Conservation (phyloP, 1,140 invertebrate genomes). For the Thereuonema tuberculata region DNA sequence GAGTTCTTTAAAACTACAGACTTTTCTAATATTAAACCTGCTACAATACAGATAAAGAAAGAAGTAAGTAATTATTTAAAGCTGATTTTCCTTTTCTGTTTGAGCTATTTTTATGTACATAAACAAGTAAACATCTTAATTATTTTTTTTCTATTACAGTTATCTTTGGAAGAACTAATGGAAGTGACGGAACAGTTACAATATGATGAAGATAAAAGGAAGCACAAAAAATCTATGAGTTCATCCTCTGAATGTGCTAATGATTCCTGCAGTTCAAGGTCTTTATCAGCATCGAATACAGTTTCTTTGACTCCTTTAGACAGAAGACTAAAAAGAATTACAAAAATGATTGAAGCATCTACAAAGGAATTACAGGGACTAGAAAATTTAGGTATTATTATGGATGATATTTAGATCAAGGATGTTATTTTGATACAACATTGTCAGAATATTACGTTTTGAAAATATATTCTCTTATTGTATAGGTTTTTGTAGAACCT, state of each 20-base stretch:
- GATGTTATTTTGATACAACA: too few species aligned
- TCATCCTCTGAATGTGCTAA: background rate
- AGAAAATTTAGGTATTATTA: background rate
- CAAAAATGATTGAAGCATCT: conserved; percentile 20
- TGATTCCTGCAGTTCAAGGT: background rate
- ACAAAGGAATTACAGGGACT: conserved; percentile 13
- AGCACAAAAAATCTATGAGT: too few species aligned
- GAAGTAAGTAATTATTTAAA: conserved; percentile 12
- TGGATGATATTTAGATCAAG: too few species aligned
- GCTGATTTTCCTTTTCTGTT: too few species aligned
- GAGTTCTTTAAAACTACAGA: conserved; percentile 15
- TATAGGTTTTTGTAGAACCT: too few species aligned
- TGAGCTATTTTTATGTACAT: too few species aligned
- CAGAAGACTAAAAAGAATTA: conserved; percentile 18
- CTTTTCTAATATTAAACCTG: conserved; percentile 13
- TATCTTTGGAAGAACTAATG: conserved; percentile 18
- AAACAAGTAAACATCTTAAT: too few species aligned
- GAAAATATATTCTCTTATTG: too few species aligned
- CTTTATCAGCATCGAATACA: conserved; percentile 16
- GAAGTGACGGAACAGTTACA: conserved; percentile 16
- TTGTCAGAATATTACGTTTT: too few species aligned
- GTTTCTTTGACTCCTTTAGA: too few species aligned
- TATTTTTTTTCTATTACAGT: conserved; percentile 10
- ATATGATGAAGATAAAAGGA: conserved; percentile 6
- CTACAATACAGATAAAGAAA: conserved; percentile 16